Conservation (phyloP, 2,888 invertebrate genomes). For the Sycophila texana region DNA sequence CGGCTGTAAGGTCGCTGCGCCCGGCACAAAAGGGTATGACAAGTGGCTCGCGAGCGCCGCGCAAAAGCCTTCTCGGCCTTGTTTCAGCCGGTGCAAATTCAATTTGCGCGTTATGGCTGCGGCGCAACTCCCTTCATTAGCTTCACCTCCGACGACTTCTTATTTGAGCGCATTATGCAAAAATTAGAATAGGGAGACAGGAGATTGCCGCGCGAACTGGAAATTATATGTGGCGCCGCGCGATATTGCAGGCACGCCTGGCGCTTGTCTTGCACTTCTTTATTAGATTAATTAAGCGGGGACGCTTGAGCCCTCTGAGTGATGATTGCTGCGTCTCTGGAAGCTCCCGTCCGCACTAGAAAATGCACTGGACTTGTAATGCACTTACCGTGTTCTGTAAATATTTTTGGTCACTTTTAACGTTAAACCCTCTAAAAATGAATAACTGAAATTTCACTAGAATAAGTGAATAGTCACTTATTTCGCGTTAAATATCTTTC, state of each 20-base stretch:
- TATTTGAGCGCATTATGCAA: slow-evolving; percentile 71
- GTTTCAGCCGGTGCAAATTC: slow-evolving; percentile 67
- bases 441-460: too few relatives aligned
- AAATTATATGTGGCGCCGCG: slow-evolving; percentile 59
- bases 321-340: slow-evolving; percentile 16
- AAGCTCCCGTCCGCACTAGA: not conserved
- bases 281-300: slow-evolving; percentile 52
- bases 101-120: slow-evolving; percentile 66
- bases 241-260: slow-evolving; percentile 32
- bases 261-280: slow-evolving; percentile 24
- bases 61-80: slow-evolving; percentile 32
- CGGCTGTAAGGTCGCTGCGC: slow-evolving; percentile 24
- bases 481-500: too few relatives aligned
- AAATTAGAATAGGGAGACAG: slow-evolving; percentile 63
- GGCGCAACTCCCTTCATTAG: slow-evolving; percentile 68
- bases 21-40: slow-evolving; percentile 6
- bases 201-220: slow-evolving; percentile 57
- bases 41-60: not conserved
- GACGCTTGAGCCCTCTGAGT: slow-evolving; percentile 25
- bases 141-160: slow-evolving; percentile 52
- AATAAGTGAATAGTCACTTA: too few relatives aligned
- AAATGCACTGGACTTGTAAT: not conserved
- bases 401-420: too few relatives aligned
- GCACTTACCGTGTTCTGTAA: not conserved
- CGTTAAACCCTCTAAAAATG: too few relatives aligned